A percentile compares a stretch with the other conserved stretches of the same genome.
Evolutionary conservation across 2,888 invertebrate genomes (phyloP).

Genomic region (Pseudoips prasinana): DNA sequence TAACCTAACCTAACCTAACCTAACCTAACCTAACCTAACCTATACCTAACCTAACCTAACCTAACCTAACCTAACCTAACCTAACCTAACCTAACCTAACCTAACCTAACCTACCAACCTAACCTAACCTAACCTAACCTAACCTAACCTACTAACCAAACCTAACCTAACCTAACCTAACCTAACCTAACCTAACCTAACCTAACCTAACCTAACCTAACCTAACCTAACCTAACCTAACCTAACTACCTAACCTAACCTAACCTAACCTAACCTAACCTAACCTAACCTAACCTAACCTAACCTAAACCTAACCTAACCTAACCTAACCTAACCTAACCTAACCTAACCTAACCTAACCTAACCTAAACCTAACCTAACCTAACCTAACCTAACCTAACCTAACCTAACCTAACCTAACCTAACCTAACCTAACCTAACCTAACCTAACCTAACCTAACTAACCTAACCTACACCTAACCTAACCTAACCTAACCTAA

Average conservation of each 20-base stretch:
- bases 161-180: constrained; percentile 4
- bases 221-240: constrained; percentile 14
- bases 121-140: constrained; percentile 6
- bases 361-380: constrained; percentile 8
- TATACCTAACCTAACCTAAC: constrained; percentile 9
- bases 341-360: constrained; percentile 10
- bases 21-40: constrained; percentile 13
- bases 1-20: constrained; percentile 13
- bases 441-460: constrained; percentile 15
- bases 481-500: constrained; percentile 15
- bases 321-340: constrained; percentile 9
- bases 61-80: constrained; percentile 9
- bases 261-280: constrained; percentile 14
- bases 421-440: constrained; percentile 14
- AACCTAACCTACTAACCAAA: constrained; percentile 9
- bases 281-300: constrained; percentile 16
- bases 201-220: constrained; percentile 14
- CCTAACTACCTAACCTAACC: constrained; percentile 3
- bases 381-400: constrained; percentile 7
- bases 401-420: constrained; percentile 16
- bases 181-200: constrained; percentile 9
- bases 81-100: constrained; percentile 10
- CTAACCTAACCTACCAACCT: constrained; percentile 11
- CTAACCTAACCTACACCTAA: constrained; percentile 10
- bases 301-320: constrained; percentile 10